Evolutionary conservation across 2,888 invertebrate species (phyloP).

Genomic region (Diloba caeruleocephala): DNA sequence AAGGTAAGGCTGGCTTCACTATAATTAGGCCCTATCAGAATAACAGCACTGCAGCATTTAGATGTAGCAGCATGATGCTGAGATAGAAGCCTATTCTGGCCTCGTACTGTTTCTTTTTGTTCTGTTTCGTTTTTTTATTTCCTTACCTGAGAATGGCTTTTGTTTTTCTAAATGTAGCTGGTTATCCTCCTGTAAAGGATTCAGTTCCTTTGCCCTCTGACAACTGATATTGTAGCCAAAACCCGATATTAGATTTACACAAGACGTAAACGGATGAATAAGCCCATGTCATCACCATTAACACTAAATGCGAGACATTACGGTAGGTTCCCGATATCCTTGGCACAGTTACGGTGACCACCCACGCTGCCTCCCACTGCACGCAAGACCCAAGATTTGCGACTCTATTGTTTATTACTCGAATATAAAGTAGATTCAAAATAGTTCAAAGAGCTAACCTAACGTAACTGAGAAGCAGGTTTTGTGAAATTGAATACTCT

Average conservation of each 20-base stretch:
- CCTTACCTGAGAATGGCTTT: too few species aligned
- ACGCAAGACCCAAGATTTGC: conserved; percentile 30
- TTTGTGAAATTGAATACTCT: conserved; percentile 9
- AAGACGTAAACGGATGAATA: conserved; percentile 5
- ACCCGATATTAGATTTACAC: background rate
- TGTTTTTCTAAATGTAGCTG: too few species aligned
- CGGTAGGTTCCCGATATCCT: conserved; percentile 71
- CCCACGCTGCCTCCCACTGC: conserved; percentile 73
- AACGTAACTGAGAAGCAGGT: conserved; percentile 5
- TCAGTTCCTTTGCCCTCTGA: too few species aligned
- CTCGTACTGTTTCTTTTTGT: too few species aligned
- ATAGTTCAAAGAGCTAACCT: conserved; percentile 23
- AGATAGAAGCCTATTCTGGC: too few species aligned
- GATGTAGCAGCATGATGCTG: too few species aligned
- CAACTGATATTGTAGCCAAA: too few species aligned
- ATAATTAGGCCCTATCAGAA: too few species aligned
- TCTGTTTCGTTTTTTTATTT: too few species aligned
- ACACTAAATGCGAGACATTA: conserved; percentile 45
- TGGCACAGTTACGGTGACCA: conserved; percentile 74
- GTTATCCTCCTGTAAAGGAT: too few species aligned
- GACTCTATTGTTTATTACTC: conserved; percentile 40
- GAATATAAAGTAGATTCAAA: conserved; percentile 46
- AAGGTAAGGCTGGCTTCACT: too few species aligned
- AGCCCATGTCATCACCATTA: conserved; percentile 28
- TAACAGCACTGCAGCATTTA: too few species aligned